phyloP scores from a whole-genome alignment of 1,140 invertebrate species.

The Drosophila grimshawi region DNA sequence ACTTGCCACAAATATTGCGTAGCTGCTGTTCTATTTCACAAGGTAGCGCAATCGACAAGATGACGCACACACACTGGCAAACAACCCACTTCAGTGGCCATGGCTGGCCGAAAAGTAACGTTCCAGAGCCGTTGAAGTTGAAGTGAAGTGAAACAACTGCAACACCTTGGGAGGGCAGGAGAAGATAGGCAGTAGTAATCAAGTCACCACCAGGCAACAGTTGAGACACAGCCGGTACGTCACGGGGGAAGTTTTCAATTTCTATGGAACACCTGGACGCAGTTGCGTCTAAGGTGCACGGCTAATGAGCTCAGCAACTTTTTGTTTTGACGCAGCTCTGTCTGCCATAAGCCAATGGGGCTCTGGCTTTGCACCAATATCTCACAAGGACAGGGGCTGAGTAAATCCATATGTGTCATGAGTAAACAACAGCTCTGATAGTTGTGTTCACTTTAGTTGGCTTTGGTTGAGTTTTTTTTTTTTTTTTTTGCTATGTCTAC shows the following conservation, averaged over 20 bases:
- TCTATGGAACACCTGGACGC: constrained; percentile 72
- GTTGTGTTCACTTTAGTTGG: constrained; percentile 28
- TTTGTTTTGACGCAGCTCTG: constrained; percentile 75
- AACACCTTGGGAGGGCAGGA: constrained; percentile 59
- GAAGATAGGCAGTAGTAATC: constrained; percentile 21
- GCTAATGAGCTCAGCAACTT: constrained; percentile 57
- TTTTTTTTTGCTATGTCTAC: constrained; percentile 61
- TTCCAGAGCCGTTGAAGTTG: constrained; percentile 24
- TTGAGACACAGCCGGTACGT: constrained; percentile 38
- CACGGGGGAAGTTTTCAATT: constrained; percentile 74
- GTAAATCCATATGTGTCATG: constrained; percentile 30
- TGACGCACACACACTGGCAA: constrained; percentile 26
- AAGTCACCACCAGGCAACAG: constrained; percentile 34
- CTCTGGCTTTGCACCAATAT: constrained; percentile 9
- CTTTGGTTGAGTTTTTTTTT: constrained; percentile 37
- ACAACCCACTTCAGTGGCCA: not conserved
- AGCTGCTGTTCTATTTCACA: constrained; percentile 63
- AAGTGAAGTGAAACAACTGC: constrained; percentile 36
- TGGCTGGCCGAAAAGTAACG: constrained; percentile 25
- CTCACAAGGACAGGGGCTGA: constrained; percentile 4
- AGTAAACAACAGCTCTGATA: constrained; percentile 59
- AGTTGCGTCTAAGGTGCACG: constrained; percentile 63
- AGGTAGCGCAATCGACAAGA: constrained; percentile 45
- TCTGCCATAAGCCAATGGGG: constrained; percentile 51
- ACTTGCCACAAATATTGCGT: constrained; percentile 66